Base-by-base conservation (phyloP, 2,888 invertebrate species). In the Portevinia maculata region DNA sequence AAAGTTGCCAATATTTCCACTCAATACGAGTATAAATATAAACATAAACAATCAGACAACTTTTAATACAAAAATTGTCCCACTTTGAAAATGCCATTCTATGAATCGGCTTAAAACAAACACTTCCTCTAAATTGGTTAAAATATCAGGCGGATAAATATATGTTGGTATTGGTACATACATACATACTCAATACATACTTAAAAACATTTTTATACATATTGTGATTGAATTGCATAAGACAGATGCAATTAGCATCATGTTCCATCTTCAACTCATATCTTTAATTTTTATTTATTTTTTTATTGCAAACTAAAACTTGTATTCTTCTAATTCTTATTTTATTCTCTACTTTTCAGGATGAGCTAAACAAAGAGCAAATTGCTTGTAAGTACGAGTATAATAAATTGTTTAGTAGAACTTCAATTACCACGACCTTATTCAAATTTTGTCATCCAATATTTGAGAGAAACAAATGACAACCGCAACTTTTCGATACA, bases 291-390 rank as follows among this genome's bases (percentile, higher is more conserved):
- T 0, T 9, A 15, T 11, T n/a, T 8, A 6, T 9, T 9, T 15
- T 46, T 9, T 15, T 39, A n/a, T n/a, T n/a, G n/a, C n/a, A n/a
- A n/a, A n/a, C n/a, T n/a, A n/a, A n/a, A n/a, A n/a, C n/a, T n/a
- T n/a, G n/a, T n/a, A n/a, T n/a, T n/a, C n/a, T n/a, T n/a, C n/a
- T 55, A 3, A 41, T 24, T 13, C 46, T 2, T 19, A 50, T 59
- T 24, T 67, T 41, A 84, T 87, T 86, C 87, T 86, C 86, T 79
- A 86, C 84, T 87, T 93, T 92, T 85, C 92, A 95, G 94, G 95
- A 95, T 87, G 96, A 95, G 89, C 93, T 96, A 84, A 93, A 92
- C 87, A 95, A 95, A 91, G 96, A 96, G 87, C 96, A 96, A 92
- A 93, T 95, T 87, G 93, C 91, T 87, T 93, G 96, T 96, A 91